Evolutionary conservation across 1,140 invertebrate species (phyloP).

Genomic region (Formica exsecta): DNA sequence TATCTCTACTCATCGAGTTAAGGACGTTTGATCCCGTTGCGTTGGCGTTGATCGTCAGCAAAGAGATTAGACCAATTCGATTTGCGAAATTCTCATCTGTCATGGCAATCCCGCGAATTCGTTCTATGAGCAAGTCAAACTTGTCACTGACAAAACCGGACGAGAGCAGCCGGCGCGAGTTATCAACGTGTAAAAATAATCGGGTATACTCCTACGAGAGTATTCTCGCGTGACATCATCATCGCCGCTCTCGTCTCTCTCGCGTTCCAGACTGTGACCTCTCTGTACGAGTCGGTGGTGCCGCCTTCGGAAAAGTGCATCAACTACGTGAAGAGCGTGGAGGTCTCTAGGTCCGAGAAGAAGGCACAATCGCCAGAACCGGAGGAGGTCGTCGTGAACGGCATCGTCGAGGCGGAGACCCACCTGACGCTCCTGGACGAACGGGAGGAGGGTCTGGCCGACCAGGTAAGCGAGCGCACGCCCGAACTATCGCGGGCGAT

Average conservation of each 20-base stretch:
- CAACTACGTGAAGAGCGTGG: constrained; percentile 84
- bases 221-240: constrained; percentile 47
- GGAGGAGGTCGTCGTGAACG: constrained; percentile 63
- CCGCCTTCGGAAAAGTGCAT: constrained; percentile 83
- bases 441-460: constrained; percentile 60
- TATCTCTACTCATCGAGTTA: neutral
- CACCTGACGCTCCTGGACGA: constrained; percentile 68
- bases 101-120: neutral
- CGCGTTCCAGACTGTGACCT: constrained; percentile 81
- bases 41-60: neutral
- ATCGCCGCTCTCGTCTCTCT: constrained; percentile 25
- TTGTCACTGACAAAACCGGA: constrained; percentile 15
- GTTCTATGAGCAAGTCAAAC: constrained; percentile 23
- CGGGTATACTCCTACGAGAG: constrained; percentile 27
- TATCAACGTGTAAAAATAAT: constrained; percentile 63
- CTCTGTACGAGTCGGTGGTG: constrained; percentile 80
- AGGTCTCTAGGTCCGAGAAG: constrained; percentile 76
- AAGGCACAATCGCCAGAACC: constrained; percentile 67
- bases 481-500: constrained; percentile 60
- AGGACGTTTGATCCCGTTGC: neutral
- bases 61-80: neutral
- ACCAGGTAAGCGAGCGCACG: constrained; percentile 55
- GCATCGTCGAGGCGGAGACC: constrained; percentile 70
- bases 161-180: constrained; percentile 5
- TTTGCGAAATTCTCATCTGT: neutral